phyloP scores from a whole-genome alignment of 2,113 vertebrate species.

The Oncorhynchus masou region DNA sequence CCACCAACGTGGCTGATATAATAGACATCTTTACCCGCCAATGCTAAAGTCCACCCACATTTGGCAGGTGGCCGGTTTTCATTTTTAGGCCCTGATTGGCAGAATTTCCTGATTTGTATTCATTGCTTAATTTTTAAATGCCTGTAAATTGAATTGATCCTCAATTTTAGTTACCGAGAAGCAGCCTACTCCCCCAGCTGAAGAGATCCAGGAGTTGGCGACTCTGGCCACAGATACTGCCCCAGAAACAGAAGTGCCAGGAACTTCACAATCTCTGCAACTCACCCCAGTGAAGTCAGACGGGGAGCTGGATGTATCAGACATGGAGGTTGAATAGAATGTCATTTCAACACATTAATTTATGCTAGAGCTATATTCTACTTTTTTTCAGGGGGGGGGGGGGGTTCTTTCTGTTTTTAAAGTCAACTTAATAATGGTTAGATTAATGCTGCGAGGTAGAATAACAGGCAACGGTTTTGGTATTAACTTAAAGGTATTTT shows the following conservation, averaged over 20 bases:
- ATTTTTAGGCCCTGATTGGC: no score
- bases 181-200: constrained; percentile 35
- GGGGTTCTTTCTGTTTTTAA: constrained; percentile 5
- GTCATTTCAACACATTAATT: constrained; percentile 7
- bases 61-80: no score
- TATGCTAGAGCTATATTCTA: constrained; percentile 12
- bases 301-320: constrained; percentile 79
- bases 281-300: constrained; percentile 60
- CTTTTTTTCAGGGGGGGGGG: constrained; percentile 8
- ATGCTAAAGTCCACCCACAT: no score
- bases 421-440: constrained; percentile 8
- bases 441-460: constrained; percentile 23
- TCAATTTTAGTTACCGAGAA: constrained; percentile 47
- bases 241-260: constrained; percentile 58
- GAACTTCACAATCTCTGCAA: constrained; percentile 56
- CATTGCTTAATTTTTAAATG: neutral
- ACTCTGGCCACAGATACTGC: constrained; percentile 34
- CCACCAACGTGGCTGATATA: no score
- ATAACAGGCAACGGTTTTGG: constrained; percentile 16
- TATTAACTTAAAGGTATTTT: constrained; percentile 20
- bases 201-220: constrained; percentile 31
- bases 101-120: neutral
- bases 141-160: neutral
- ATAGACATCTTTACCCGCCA: no score
- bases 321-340: constrained; percentile 83